Conservation (phyloP, 2,888 invertebrate species). For the Eudemis profundana region DNA sequence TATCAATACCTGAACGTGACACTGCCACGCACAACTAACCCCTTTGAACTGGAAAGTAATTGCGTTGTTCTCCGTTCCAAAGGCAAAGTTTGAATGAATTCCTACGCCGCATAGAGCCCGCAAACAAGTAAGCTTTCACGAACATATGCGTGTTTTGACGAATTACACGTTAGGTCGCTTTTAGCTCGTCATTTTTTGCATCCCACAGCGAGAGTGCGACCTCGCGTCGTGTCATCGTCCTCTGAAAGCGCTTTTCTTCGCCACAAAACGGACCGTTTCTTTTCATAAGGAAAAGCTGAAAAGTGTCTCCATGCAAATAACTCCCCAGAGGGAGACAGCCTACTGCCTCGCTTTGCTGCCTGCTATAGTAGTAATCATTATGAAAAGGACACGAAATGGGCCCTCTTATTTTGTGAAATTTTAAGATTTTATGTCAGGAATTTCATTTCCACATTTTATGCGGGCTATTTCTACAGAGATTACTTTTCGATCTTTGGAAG, state of each 20-base stretch:
- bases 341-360: slow-evolving; percentile 81
- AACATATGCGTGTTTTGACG: slow-evolving; percentile 69
- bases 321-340: slow-evolving; percentile 82
- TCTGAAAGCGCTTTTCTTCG: slow-evolving; percentile 84
- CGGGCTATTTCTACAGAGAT: slow-evolving; percentile 5
- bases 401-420: slow-evolving; percentile 48
- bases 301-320: slow-evolving; percentile 85
- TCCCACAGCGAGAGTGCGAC: slow-evolving; percentile 80
- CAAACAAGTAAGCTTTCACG: slow-evolving; percentile 54
- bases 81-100: slow-evolving; percentile 63
- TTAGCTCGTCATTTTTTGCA: slow-evolving; percentile 77
- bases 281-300: slow-evolving; percentile 85
- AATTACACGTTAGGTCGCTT: slow-evolving; percentile 80
- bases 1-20: slow-evolving; percentile 47
- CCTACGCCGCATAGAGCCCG: slow-evolving; percentile 54
- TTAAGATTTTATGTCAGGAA: slow-evolving; percentile 51
- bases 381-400: slow-evolving; percentile 73
- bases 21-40: slow-evolving; percentile 58
- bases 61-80: slow-evolving; percentile 63
- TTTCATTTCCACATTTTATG: slow-evolving; percentile 23
- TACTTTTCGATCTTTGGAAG: background rate
- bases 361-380: slow-evolving; percentile 70
- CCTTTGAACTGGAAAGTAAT: slow-evolving; percentile 67
- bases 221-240: slow-evolving; percentile 85
- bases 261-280: slow-evolving; percentile 85